A percentile compares a stretch with the other conserved stretches of the same genome.
phyloP scores from a whole-genome alignment of 2,797 vertebrate species.

The Crenichthys baileyi region DNA sequence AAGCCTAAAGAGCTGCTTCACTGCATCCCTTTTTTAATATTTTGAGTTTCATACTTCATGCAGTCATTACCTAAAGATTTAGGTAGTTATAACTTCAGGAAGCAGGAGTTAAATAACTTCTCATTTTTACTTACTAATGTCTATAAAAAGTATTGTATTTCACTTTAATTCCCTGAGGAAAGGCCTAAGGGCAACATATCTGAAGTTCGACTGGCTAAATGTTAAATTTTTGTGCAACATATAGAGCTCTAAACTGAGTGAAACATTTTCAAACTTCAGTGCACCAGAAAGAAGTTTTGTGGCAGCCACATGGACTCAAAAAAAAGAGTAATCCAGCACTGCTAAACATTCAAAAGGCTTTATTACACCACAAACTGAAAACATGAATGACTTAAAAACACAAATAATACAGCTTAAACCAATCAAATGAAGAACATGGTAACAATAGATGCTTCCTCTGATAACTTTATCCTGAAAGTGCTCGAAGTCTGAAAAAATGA shows the following conservation, averaged over 20 bases:
- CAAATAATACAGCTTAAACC: constrained; percentile 36
- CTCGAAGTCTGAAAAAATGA: constrained; percentile 20
- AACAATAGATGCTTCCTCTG: constrained; percentile 26
- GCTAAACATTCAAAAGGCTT: constrained; percentile 44
- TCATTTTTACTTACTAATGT: not conserved
- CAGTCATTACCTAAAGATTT: too few species aligned
- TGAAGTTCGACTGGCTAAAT: too few species aligned
- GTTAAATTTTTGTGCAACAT: too few species aligned
- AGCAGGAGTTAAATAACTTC: too few species aligned
- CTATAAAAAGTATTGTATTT: too few species aligned
- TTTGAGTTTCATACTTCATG: too few species aligned
- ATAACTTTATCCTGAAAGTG: constrained; percentile 44
- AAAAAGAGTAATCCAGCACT: not conserved
- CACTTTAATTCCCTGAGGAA: too few species aligned
- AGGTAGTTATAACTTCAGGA: too few species aligned
- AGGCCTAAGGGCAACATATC: too few species aligned
- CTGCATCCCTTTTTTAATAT: too few species aligned
- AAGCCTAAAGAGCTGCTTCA: too few species aligned
- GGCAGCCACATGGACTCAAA: not conserved
- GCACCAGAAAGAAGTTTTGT: not conserved
- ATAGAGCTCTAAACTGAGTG: not conserved
- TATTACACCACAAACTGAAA: constrained; percentile 68
- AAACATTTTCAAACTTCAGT: not conserved
- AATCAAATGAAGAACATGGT: constrained; percentile 20
- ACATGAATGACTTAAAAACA: constrained; percentile 26